A percentile compares a stretch with the other conserved stretches of the same genome.
phyloP scores from a whole-genome alignment of 2,797 vertebrate genomes.

The Danionella dracula region DNA sequence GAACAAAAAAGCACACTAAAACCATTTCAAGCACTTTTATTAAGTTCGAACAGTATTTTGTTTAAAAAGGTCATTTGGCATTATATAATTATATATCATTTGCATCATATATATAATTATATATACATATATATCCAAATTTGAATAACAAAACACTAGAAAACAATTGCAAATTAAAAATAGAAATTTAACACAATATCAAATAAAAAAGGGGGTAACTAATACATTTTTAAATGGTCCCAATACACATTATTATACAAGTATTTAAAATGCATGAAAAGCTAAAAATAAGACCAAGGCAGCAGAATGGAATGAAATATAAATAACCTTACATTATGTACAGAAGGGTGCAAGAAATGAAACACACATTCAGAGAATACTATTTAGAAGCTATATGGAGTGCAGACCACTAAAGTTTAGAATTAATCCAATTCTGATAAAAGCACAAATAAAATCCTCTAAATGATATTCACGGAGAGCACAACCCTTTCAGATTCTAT shows the following conservation, averaged over 20 bases:
- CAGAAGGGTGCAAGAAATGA: conserved; percentile 55
- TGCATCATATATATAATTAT: conserved; percentile 74
- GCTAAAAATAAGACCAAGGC: conserved; percentile 54
- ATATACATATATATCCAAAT: conserved; percentile 73
- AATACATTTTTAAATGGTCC: conserved; percentile 72
- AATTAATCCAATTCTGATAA: neutral
- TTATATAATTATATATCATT: conserved; percentile 81
- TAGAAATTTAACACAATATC: conserved; percentile 46
- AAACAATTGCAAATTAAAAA: conserved; percentile 64
- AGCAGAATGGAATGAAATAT: conserved; percentile 70
- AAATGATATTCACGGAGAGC: neutral
- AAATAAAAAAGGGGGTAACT: conserved; percentile 29
- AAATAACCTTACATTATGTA: conserved; percentile 79
- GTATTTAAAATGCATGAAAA: conserved; percentile 35
- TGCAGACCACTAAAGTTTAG: neutral
- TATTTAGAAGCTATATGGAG: neutral
- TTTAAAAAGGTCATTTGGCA: conserved; percentile 74
- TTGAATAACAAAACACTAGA: conserved; percentile 73
- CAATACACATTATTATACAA: conserved; percentile 70
- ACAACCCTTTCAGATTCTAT: neutral
- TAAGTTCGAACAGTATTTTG: conserved; percentile 74
- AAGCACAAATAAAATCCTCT: neutral
- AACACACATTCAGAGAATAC: neutral
- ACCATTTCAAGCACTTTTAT: conserved; percentile 79
- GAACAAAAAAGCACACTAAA: conserved; percentile 27